phyloP scores from a whole-genome alignment of 1,140 invertebrate species.

The Drepana arcuata region DNA sequence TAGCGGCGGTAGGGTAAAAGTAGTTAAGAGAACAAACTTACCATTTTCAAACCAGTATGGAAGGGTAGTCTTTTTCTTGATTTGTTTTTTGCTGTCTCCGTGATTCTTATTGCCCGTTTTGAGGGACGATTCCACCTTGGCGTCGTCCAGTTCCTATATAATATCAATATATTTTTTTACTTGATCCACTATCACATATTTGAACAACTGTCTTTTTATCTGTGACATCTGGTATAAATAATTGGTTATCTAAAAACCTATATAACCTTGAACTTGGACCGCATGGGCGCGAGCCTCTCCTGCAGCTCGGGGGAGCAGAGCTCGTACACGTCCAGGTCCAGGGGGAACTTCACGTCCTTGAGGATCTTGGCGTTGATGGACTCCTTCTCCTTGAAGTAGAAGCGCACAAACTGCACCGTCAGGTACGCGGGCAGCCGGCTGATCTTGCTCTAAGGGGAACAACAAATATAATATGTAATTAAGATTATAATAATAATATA shows the following conservation, averaged over 20 bases:
- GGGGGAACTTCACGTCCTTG: slow-evolving; percentile 98
- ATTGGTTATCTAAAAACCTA: no score
- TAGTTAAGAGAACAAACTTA: slow-evolving; percentile 68
- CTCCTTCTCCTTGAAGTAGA: slow-evolving; percentile 98
- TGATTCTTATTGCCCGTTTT: slow-evolving; percentile 54
- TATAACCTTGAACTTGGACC: slow-evolving; percentile 92
- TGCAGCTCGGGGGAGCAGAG: slow-evolving; percentile 94
- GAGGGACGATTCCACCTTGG: slow-evolving; percentile 73
- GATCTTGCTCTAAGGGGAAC: slow-evolving; percentile 95
- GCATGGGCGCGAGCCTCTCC: slow-evolving; percentile 90
- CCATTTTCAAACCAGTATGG: slow-evolving; percentile 88
- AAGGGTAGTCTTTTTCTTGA: slow-evolving; percentile 65
- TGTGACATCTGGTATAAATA: no score
- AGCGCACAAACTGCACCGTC: slow-evolving; percentile 97
- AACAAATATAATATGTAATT: no score
- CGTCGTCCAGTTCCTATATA: slow-evolving; percentile 85
- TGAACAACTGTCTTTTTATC: no score
- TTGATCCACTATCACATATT: no score
- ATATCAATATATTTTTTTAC: no score
- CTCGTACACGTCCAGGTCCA: slow-evolving; percentile 96
- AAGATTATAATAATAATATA: no score
- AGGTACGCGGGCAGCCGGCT: slow-evolving; percentile 96
- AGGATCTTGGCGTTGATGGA: slow-evolving; percentile 97
- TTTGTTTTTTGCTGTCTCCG: slow-evolving; percentile 48
- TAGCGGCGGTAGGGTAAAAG: no score